Evolutionary conservation across 1,140 invertebrate species (phyloP).

Genomic region (Eurytemora carolleeae): DNA sequence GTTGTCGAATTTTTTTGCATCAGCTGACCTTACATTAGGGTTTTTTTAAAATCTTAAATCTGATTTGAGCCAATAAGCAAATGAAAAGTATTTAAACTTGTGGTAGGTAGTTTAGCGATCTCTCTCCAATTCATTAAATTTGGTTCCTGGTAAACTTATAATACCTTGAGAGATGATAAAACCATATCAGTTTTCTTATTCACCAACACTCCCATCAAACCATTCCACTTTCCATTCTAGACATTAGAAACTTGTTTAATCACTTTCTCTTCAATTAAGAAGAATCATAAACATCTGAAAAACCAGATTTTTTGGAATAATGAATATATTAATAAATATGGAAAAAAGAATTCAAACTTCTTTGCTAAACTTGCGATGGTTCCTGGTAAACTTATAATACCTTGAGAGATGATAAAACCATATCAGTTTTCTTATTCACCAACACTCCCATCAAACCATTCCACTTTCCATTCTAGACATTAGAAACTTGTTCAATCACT

Average conservation of each 20-base stretch:
- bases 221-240: slow-evolving; percentile 86
- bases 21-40: no score
- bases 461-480: slow-evolving; percentile 65
- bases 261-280: neutral
- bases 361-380: no score
- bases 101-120: no score
- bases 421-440: slow-evolving; percentile 70
- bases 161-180: no score
- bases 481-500: slow-evolving; percentile 3
- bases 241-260: slow-evolving; percentile 13
- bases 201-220: slow-evolving; percentile 62
- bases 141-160: no score
- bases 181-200: slow-evolving; percentile 74
- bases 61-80: no score
- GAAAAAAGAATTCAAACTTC: neutral
- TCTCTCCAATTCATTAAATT: no score
- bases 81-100: no score
- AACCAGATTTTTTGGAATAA: neutral
- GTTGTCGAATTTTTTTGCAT: no score
- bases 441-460: slow-evolving; percentile 75
- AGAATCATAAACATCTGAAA: slow-evolving; percentile 6
- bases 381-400: no score
- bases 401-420: no score
- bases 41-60: no score
- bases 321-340: neutral